Evolutionary conservation across 2,113 vertebrate genomes (phyloP), one percentile per base, ranked within the genome.

Genomic region (Anguilla japonica): DNA sequence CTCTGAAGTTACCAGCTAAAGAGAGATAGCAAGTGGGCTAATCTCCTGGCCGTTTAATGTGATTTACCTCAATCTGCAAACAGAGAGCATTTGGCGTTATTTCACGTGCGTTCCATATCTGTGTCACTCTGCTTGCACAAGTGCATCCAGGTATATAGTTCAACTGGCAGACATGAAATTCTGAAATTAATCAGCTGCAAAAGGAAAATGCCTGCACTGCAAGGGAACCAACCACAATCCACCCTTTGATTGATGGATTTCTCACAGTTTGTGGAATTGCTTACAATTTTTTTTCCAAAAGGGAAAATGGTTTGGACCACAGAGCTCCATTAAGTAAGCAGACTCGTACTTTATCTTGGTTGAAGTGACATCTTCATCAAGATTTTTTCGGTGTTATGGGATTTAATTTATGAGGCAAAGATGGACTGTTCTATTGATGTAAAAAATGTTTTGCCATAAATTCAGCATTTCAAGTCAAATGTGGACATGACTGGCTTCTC

Each of bases 321-420:
- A 22, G 41, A 79, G 60, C 82, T 56, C 87, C 57, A 82, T 86
- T 75, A 80, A 41, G 71, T 57, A 41, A 67, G 26, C 39, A 89
- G 88, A 88, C 88, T 22, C 89, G 34, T 90, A 93, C 91, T 95
- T 94, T 94, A 94, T 95, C 93, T 94, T 84, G 91, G 90, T 94
- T 94, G 89, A 90, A 71, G 91, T 96, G 93, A 94, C 94, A 95
- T 95, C 94, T 94, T 95, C 94, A 95, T 96, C 94, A 94, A 94
- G 92, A 92, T 93, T 95, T 95, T 95, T 93, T 95, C 95, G 93
- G 93, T 93, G 93, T 93, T 90, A 88, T 89, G 84, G 89, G 89
- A 93, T 91, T 92, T 92, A 92, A 95, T 95, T 96, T 93, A 96
- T 82, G 91, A 93, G 91, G 89, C 11, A 84, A 85, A 91, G 91